Conservation (phyloP, 2,113 vertebrate genomes). For the Cebidichthys violaceus region DNA sequence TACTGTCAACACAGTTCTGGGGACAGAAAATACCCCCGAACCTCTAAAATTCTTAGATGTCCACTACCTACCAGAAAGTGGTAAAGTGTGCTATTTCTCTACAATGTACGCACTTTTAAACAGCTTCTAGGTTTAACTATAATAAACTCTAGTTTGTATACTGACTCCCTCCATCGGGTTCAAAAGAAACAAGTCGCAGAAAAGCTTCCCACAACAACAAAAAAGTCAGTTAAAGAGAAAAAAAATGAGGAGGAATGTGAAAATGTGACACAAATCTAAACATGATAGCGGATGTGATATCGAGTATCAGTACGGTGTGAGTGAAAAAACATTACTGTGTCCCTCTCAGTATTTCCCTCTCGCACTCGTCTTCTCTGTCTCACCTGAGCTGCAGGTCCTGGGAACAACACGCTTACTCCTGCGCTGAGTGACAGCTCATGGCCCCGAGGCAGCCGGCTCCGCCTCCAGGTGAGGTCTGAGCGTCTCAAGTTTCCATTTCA, state of each 20-base stretch:
- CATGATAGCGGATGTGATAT: slow-evolving; percentile 37
- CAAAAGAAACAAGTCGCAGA: neutral
- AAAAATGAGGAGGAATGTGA: slow-evolving; percentile 14
- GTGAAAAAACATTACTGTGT: slow-evolving; percentile 44
- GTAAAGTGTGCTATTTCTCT: neutral
- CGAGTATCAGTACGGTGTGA: slow-evolving; percentile 27
- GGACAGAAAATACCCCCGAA: slow-evolving; percentile 16
- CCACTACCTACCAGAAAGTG: neutral
- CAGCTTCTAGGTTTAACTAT: neutral
- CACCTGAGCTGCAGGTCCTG: slow-evolving; percentile 80
- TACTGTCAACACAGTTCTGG: slow-evolving; percentile 53
- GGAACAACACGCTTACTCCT: slow-evolving; percentile 73
- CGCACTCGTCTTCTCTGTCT: slow-evolving; percentile 55
- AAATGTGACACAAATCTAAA: slow-evolving; percentile 34
- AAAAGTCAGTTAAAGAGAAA: neutral
- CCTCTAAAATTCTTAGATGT: neutral
- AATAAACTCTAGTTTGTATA: neutral
- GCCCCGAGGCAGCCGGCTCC: slow-evolving; percentile 62
- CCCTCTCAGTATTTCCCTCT: slow-evolving; percentile 30
- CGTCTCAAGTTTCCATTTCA: slow-evolving; percentile 70
- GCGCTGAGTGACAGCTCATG: slow-evolving; percentile 64
- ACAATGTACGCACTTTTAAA: neutral
- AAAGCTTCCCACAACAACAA: neutral
- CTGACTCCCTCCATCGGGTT: neutral
- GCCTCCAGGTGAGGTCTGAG: slow-evolving; percentile 75